A percentile compares a stretch with the other conserved stretches of the same genome.
Evolutionary conservation across 2,888 invertebrate species (phyloP).

Genomic region (Galeopsomyia nigrocyanea): DNA sequence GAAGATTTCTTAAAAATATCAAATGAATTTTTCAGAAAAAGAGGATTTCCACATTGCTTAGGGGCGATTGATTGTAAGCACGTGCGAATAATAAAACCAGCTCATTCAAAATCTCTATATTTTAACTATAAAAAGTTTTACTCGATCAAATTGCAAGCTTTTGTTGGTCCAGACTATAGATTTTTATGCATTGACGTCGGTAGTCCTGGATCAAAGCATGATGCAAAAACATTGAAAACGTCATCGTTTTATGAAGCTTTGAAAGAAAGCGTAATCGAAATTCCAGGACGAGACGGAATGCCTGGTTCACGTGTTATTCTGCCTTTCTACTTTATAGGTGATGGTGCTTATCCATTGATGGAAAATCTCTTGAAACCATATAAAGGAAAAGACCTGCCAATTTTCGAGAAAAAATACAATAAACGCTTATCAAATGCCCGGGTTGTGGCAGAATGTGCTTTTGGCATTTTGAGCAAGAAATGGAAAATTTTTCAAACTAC

Average conservation of each 20-base stretch:
- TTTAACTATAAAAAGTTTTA: too few species aligned
- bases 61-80: slow-evolving; percentile 35
- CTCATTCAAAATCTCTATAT: neutral
- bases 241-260: slow-evolving; percentile 24
- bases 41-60: slow-evolving; percentile 37
- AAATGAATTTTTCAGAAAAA: slow-evolving; percentile 22
- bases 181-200: slow-evolving; percentile 38
- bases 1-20: slow-evolving; percentile 31
- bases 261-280: slow-evolving; percentile 15
- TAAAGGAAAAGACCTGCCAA: slow-evolving; percentile 24
- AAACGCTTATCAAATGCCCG: slow-evolving; percentile 30
- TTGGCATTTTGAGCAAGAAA: slow-evolving; percentile 21
- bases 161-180: slow-evolving; percentile 20
- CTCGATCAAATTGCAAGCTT: too few species aligned
- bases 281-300: slow-evolving; percentile 25
- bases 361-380: slow-evolving; percentile 38
- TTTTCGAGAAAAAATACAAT: slow-evolving; percentile 27
- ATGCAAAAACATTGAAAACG: slow-evolving; percentile 26
- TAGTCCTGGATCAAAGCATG: slow-evolving; percentile 35
- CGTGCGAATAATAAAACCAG: slow-evolving; percentile 11
- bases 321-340: slow-evolving; percentile 36
- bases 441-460: slow-evolving; percentile 22
- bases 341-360: slow-evolving; percentile 31
- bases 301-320: slow-evolving; percentile 20
- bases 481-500: slow-evolving; percentile 31